Evolutionary conservation across 2,888 invertebrate genomes (phyloP).

Genomic region (Lapara coniferarum): DNA sequence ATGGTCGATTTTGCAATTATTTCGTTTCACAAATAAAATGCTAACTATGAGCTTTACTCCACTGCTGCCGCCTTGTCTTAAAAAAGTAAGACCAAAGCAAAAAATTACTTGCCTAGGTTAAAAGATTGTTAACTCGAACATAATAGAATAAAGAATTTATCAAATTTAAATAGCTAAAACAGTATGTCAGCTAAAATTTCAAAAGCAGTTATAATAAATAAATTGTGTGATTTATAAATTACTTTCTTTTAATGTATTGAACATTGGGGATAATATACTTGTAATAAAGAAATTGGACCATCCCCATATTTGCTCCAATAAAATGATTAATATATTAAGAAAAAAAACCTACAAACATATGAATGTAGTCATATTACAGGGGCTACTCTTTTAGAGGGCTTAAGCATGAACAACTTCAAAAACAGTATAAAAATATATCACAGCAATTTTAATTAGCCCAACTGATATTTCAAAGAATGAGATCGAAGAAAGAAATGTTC

Average conservation of each 20-base stretch:
- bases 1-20: slow-evolving; percentile 5
- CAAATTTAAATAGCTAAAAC: neutral
- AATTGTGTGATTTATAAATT: slow-evolving; percentile 27
- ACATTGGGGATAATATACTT: neutral
- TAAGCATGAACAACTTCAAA: slow-evolving; percentile 59
- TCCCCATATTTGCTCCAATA: slow-evolving; percentile 57
- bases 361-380: slow-evolving; percentile 46
- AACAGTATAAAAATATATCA: slow-evolving; percentile 80
- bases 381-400: slow-evolving; percentile 57
- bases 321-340: slow-evolving; percentile 46
- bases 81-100: neutral
- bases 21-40: neutral
- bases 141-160: neutral
- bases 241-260: slow-evolving; percentile 15
- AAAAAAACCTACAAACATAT: slow-evolving; percentile 60
- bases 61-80: slow-evolving; percentile 7
- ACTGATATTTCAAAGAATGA: slow-evolving; percentile 47
- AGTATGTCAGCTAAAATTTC: neutral
- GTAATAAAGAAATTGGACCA: slow-evolving; percentile 60
- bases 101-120: neutral
- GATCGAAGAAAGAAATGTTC: slow-evolving; percentile 40
- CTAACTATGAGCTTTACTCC: neutral
- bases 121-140: neutral
- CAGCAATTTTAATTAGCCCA: slow-evolving; percentile 78
- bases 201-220: slow-evolving; percentile 11